Evolutionary conservation across 1,140 invertebrate genomes (phyloP).

Genomic region (Oppia nitens): DNA sequence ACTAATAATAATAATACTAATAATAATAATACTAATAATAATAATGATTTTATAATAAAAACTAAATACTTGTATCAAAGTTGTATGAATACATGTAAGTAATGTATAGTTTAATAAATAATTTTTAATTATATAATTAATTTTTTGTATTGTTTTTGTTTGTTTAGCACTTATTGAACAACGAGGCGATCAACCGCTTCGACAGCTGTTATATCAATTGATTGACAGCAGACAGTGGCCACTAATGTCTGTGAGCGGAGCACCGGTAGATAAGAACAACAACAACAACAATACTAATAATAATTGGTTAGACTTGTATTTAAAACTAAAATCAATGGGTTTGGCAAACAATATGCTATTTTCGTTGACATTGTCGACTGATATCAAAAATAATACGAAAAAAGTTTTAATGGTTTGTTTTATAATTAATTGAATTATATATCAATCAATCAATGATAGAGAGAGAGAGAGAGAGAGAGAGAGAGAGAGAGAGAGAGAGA

Average conservation of each 20-base stretch:
- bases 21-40: too few species aligned
- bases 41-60: slow-evolving; percentile 50
- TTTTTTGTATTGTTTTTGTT: neutral
- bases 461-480: too few species aligned
- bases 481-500: too few species aligned
- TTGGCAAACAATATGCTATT: slow-evolving; percentile 78
- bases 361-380: slow-evolving; percentile 72
- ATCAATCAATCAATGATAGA: too few species aligned
- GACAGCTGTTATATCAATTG: slow-evolving; percentile 33
- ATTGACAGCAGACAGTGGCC: slow-evolving; percentile 75
- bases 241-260: too few species aligned
- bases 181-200: neutral
- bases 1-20: too few species aligned
- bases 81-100: slow-evolving; percentile 72
- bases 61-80: slow-evolving; percentile 58
- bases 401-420: too few species aligned
- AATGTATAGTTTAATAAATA: neutral
- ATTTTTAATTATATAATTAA: neutral
- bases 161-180: slow-evolving; percentile 1
- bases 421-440: too few species aligned
- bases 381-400: slow-evolving; percentile 70
- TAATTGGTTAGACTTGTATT: slow-evolving; percentile 62
- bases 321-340: slow-evolving; percentile 54
- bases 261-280: too few species aligned
- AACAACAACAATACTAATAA: slow-evolving; percentile 39